Base-by-base conservation (phyloP, 1,140 invertebrate genomes). In the Heliothis subflexa region DNA sequence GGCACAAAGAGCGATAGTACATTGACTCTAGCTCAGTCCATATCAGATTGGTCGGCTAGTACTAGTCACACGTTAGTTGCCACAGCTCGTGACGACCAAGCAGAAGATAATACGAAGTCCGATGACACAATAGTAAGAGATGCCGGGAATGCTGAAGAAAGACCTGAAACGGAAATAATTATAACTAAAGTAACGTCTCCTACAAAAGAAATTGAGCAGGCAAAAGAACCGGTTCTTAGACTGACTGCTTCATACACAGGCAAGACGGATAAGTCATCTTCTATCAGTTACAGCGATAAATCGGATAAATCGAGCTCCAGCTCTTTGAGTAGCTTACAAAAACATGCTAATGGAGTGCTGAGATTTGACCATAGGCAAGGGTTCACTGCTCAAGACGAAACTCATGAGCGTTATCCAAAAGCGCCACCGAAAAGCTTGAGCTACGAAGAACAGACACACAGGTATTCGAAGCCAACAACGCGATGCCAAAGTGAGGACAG, bases 1-100 rank as follows among this genome's bases (percentile, higher is more conserved):
- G 95, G 95, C 11, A 96, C 95, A 16, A 96, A 96, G 84, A 96
- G 95, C 83, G 95, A 96, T 85, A 96, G 95, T 52, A 96, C 95
- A 14, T 82, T 96, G 68, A 96, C 95, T 0, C 83, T 96, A 85
- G 95, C 95, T 40, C 95, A 96, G 62, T 96, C 95, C 11, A 95
- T 96, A 81, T 96, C 95, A 18, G 95, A 96, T 78, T 96, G 95
- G 95, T 96, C 95, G 12, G 95, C 95, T 0, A 96, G 95, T 52
- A 96, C 95, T 11, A 96, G 95, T 88, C 95, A 95, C 62, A 96
- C 95, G 0, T 81, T 96, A 13, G 93, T 96, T 9, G 94, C 93
- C 3, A 95, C 95, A n/a, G 88, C 94, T n/a, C 89, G 93, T 3
- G 93, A 91, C 80, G 94, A 95, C 83, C 90, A 90, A 77, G 81